phyloP scores from a whole-genome alignment of 2,888 invertebrate species.

The Ormyrus rosae region DNA sequence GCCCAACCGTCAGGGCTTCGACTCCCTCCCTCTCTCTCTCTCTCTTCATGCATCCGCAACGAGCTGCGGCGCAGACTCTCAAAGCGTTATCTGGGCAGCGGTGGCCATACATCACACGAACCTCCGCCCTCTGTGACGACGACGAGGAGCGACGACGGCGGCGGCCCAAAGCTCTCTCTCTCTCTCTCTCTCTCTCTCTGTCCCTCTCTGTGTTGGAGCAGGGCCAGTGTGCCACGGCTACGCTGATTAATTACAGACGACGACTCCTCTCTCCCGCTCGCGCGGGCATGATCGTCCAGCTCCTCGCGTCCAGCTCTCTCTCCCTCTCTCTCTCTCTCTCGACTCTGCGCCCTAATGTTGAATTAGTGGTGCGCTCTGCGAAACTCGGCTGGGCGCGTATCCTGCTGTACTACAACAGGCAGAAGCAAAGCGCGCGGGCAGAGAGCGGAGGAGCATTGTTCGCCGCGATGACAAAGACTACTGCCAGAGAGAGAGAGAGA shows the following conservation, averaged over 20 bases:
- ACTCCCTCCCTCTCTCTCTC: neutral
- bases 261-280: neutral
- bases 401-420: neutral
- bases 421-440: neutral
- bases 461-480: neutral
- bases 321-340: neutral
- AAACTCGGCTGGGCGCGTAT: neutral
- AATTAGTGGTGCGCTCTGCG: constrained; percentile 33
- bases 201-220: neutral
- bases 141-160: too few relatives aligned
- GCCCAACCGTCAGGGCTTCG: neutral
- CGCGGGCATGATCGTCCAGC: constrained; percentile 44
- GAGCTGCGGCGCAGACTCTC: neutral
- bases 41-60: constrained; percentile 6
- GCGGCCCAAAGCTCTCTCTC: neutral
- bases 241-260: constrained; percentile 54
- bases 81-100: constrained; percentile 20
- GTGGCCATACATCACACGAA: constrained; percentile 27
- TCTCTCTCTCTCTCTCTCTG: constrained; percentile 1
- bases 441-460: neutral
- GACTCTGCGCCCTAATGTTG: constrained; percentile 24
- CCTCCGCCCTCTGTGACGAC: too few relatives aligned
- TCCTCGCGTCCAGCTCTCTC: neutral
- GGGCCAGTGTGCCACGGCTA: neutral
- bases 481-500: neutral